phyloP scores from a whole-genome alignment of 2,113 vertebrate genomes.

The Urocitellus parryii region DNA sequence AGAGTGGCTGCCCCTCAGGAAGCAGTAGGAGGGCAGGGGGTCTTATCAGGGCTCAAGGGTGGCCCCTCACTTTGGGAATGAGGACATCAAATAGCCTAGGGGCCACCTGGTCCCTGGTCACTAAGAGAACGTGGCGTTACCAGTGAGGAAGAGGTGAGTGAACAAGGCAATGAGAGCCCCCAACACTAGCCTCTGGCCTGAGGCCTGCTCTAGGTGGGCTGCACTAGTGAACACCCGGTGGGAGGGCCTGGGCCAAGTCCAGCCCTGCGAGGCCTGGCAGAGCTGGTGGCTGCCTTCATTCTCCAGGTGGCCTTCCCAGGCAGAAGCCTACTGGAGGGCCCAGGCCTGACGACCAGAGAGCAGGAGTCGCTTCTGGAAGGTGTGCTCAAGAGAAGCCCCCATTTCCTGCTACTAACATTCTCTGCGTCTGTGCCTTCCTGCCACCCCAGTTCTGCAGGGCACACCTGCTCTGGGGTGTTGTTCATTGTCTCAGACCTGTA shows the following conservation, averaged over 20 bases:
- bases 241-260: neutral
- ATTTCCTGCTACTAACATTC: neutral
- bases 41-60: neutral
- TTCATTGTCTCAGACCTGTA: neutral
- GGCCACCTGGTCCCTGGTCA: neutral
- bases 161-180: neutral
- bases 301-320: neutral
- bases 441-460: neutral
- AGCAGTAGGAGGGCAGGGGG: neutral
- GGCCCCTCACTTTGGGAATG: neutral
- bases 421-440: fast-evolving
- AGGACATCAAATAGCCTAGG: neutral
- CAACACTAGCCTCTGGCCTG: neutral
- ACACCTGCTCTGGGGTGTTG: too few species aligned
- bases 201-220: neutral
- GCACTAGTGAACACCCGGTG: fast-evolving
- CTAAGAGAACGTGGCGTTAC: neutral
- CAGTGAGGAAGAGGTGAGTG: neutral
- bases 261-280: fast-evolving
- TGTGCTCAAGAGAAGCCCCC: neutral
- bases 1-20: neutral
- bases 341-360: too few species aligned
- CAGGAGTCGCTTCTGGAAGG: neutral
- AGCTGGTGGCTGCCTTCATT: neutral
- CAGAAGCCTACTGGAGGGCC: neutral